Percentiles rank a stretch among this genome's conserved stretches.
Evolutionary conservation across 1,140 invertebrate species (phyloP).

Genomic region (Drosophila mayri): DNA sequence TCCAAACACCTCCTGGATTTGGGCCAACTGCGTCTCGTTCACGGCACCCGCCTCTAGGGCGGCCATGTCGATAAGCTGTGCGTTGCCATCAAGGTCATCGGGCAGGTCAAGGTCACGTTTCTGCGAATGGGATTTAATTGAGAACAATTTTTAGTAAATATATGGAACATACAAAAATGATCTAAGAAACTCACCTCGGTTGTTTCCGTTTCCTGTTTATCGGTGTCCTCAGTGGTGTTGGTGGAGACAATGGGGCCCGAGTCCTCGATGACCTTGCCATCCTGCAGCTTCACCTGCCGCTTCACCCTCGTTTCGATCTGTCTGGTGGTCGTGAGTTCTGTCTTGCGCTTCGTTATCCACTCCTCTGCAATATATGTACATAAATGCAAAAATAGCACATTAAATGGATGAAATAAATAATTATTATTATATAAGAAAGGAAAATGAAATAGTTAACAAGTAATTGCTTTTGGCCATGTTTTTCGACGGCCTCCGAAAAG

Average conservation of each 20-base stretch:
- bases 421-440: background rate
- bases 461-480: conserved; percentile 10
- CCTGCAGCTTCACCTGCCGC: conserved; percentile 94
- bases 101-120: conserved; percentile 79
- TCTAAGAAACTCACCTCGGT: conserved; percentile 88
- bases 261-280: conserved; percentile 95
- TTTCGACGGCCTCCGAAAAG: conserved; percentile 36
- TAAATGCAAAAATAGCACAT: background rate
- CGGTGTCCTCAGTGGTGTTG: conserved; percentile 93
- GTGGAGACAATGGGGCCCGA: conserved; percentile 95
- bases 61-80: conserved; percentile 64
- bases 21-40: conserved; percentile 67
- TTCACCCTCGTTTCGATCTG: conserved; percentile 96
- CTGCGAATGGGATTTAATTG: background rate
- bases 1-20: conserved; percentile 67
- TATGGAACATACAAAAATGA: background rate
- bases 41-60: conserved; percentile 60
- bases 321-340: conserved; percentile 93
- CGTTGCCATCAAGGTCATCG: conserved; percentile 67
- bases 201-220: conserved; percentile 94
- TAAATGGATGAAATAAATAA: background rate
- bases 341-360: conserved; percentile 95
- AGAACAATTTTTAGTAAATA: background rate
- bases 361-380: conserved; percentile 89
- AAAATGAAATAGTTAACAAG: background rate